These are phyloP conservation scores for Crypturellus undulatus DNA, from an alignment of 2,113 vertebrate genomes.

Conservation along the genomic window DNA sequence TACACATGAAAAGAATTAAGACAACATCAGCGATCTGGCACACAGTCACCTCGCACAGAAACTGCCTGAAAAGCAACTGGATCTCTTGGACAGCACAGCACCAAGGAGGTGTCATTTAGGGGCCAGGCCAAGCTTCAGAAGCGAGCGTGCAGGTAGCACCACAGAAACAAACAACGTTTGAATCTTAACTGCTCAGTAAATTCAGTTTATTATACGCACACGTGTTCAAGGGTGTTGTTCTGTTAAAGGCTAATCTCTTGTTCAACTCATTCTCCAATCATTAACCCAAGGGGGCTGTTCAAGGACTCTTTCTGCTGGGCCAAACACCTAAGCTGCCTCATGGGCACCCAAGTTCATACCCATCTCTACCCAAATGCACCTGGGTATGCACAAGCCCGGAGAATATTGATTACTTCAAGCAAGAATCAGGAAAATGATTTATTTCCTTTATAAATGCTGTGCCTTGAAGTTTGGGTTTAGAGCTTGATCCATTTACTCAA, in stretches of 20 bases:
- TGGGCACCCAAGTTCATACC: background rate
- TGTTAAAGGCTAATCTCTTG: slow-evolving; percentile 4
- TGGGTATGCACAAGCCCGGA: background rate
- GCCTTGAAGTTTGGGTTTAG: background rate
- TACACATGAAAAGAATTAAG: background rate
- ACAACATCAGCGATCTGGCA: background rate
- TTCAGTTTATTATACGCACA: background rate
- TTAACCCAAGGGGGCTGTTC: background rate
- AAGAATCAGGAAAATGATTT: background rate
- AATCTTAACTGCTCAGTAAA: background rate
- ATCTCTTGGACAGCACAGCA: background rate
- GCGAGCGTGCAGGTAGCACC: background rate
- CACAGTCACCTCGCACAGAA: background rate
- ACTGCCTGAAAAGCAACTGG: no score
- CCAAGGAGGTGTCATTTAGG: background rate
- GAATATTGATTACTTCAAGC: background rate
- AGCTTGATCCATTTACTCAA: background rate
- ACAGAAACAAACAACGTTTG: background rate
- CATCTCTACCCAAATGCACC: fast-evolving
- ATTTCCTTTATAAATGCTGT: background rate
- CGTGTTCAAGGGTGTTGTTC: fast-evolving
- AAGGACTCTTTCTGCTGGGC: background rate
- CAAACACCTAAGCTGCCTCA: background rate
- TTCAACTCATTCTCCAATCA: background rate
- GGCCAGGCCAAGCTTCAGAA: background rate